Base-by-base conservation (phyloP, 2,888 invertebrate genomes). In the Drosophila gaucha region DNA sequence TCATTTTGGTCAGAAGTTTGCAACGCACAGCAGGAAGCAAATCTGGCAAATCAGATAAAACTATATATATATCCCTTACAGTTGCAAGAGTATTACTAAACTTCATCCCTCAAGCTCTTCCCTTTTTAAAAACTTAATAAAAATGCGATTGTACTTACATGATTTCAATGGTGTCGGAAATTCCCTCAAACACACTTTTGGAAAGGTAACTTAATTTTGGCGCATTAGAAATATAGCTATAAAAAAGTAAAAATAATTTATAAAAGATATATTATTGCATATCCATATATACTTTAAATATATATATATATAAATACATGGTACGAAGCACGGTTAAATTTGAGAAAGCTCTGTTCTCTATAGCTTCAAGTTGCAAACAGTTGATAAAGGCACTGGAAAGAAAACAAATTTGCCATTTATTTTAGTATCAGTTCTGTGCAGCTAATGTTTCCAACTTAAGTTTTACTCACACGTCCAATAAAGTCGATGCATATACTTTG, bases 211-310 rank as follows among this genome's bases (percentile, higher is more conserved):
- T 94, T 52, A 95, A 90, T 78, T 93, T 92, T 9, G 95, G 95
- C 1, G 95, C 94, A 89, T 95, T 93, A 1, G 94, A 93, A 89
- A 95, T 95, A 78, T 95, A 95, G 80, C 95, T 95, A 91, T 10
- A 64, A 35, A 6, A 16, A 4, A n/a, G 5, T 26, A 18, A 5
- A 20, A 20, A 33, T 33, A 35, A 18, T 39, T 9, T 24, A 9
- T 36, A 9, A 43, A 4, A 6, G 6, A 6, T 8, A 28, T 6
- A 28, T 28, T 28, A 28, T 28, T 28, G 6, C 28, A 8, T 28
- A 28, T 28, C 6, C 16, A 26, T 6, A 14, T 16, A 10, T 2
- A 10, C 10, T 28, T 28, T 28, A n/a, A n/a, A 6, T n/a, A 3
- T 22, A n/a, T 6, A 39, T 14, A 9, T 1, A 33, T 35, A 51